Evolutionary conservation across 2,888 invertebrate species (phyloP).

Genomic region (Elegia similella): DNA sequence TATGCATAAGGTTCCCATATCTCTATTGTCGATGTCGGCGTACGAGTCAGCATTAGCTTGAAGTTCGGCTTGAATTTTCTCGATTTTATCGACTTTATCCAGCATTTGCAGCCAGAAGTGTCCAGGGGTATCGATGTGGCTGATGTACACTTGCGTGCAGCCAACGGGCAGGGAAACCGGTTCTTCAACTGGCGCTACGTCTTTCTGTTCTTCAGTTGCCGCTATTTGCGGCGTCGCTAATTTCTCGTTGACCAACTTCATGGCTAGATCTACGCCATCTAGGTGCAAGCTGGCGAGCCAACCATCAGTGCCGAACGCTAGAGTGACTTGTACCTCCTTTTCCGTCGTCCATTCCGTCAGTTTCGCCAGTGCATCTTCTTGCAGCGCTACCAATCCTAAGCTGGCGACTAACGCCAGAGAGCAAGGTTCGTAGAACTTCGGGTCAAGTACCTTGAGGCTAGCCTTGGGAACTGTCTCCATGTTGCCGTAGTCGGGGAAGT

Average conservation of each 20-base stretch:
- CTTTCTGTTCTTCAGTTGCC: constrained; percentile 38
- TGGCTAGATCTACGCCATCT: constrained; percentile 75
- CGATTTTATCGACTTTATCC: constrained; percentile 79
- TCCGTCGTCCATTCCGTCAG: constrained; percentile 69
- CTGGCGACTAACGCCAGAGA: constrained; percentile 61
- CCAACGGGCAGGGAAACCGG: constrained; percentile 57
- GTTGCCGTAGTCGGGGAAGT: constrained; percentile 88
- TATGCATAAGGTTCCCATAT: constrained; percentile 84
- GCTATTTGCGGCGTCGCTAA: constrained; percentile 55
- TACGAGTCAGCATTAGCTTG: constrained; percentile 80
- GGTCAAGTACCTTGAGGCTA: constrained; percentile 71
- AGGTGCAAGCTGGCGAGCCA: constrained; percentile 81
- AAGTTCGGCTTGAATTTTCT: constrained; percentile 83
- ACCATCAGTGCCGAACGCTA: constrained; percentile 75
- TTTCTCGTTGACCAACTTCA: constrained; percentile 68
- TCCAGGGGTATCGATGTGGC: constrained; percentile 88
- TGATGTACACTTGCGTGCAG: constrained; percentile 79
- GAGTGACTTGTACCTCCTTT: constrained; percentile 76
- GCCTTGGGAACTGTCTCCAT: constrained; percentile 76
- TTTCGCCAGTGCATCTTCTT: constrained; percentile 57
- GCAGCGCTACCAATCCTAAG: constrained; percentile 61
- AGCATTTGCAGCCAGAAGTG: constrained; percentile 88
- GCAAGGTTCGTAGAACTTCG: constrained; percentile 68
- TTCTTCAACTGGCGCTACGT: constrained; percentile 45
- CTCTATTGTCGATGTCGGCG: constrained; percentile 78